Evolutionary conservation across 64 coral and sea anemone species (phyloP).

Genomic region (Astreopora myriophthalma): DNA sequence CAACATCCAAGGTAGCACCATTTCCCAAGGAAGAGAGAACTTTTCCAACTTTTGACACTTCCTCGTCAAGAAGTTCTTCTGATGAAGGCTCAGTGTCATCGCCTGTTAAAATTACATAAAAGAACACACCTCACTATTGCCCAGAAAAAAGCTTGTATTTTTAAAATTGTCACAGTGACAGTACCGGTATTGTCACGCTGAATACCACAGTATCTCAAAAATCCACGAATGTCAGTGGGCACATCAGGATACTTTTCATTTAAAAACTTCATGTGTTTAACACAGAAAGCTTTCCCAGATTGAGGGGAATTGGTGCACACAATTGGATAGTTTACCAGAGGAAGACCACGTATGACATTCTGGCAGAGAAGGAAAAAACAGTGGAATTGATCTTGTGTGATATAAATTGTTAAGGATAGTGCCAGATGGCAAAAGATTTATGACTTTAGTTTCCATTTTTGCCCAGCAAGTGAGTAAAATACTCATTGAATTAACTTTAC

Average conservation of each 20-base stretch:
- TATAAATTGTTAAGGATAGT: no score
- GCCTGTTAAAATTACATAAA: neutral
- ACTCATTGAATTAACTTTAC: no score
- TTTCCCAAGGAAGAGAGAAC: neutral
- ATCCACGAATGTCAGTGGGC: constrained; percentile 52
- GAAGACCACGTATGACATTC: constrained; percentile 37
- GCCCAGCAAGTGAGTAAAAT: no score
- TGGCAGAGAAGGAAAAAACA: neutral
- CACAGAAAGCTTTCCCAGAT: constrained; percentile 55
- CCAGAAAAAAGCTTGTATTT: neutral
- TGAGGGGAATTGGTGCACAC: constrained; percentile 31
- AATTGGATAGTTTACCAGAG: constrained; percentile 54
- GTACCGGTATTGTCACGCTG: neutral
- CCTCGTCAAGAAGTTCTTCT: neutral
- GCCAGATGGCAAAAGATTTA: no score
- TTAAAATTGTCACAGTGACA: neutral
- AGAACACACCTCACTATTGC: neutral
- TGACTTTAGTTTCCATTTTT: no score
- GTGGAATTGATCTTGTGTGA: no score
- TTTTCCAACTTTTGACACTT: neutral
- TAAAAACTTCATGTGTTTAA: constrained; percentile 21
- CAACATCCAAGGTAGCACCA: neutral
- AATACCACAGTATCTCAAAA: constrained; percentile 65
- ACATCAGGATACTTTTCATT: neutral
- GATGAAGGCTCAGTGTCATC: neutral